phyloP scores from a whole-genome alignment of 2,888 invertebrate genomes.

The Lithophane semibrunnea region DNA sequence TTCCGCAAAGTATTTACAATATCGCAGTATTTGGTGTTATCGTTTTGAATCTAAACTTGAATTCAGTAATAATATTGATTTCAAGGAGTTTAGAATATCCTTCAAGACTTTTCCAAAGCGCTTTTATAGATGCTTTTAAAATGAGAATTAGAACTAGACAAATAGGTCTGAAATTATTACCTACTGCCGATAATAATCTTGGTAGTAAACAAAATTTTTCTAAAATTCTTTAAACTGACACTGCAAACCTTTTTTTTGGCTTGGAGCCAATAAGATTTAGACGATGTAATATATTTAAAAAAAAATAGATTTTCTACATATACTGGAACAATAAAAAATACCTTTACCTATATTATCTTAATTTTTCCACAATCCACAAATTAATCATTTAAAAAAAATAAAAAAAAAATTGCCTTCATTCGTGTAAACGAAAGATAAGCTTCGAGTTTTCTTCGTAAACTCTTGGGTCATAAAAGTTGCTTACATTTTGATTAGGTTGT shows the following conservation, averaged over 20 bases:
- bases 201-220: too few species aligned
- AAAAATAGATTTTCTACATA: background rate
- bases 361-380: too few species aligned
- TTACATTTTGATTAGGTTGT: slow-evolving; percentile 49
- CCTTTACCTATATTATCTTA: background rate
- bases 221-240: too few species aligned
- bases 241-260: slow-evolving; percentile 8
- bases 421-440: slow-evolving; percentile 22
- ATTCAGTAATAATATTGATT: slow-evolving; percentile 1
- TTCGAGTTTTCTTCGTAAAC: slow-evolving; percentile 14
- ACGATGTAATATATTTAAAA: background rate
- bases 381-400: background rate
- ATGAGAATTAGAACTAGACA: too few species aligned
- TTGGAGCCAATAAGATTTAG: slow-evolving; percentile 2
- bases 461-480: slow-evolving; percentile 36
- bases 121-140: background rate
- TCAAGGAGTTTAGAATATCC: background rate
- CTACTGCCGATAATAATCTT: too few species aligned
- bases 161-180: background rate
- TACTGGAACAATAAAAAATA: background rate
- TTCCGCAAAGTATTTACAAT: background rate
- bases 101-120: background rate
- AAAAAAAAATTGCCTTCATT: background rate
- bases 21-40: background rate
- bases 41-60: background rate